Evolutionary conservation across 2,797 vertebrate species (phyloP).

Genomic region (Carapus acus): DNA sequence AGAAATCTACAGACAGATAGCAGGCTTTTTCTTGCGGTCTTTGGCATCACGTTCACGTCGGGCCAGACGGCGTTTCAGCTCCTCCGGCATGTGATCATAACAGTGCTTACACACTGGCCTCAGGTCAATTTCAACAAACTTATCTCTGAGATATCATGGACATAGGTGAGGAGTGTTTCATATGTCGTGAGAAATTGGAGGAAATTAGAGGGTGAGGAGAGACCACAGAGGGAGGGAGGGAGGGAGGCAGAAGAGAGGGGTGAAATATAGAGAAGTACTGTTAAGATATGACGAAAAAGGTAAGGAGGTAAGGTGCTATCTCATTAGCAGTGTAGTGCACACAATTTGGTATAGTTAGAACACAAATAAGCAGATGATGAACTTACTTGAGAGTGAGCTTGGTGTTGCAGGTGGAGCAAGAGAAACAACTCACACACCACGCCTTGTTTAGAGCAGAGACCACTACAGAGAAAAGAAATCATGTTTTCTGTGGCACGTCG

Average conservation of each 20-base stretch:
- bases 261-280: slow-evolving; percentile 22
- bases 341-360: too few relatives aligned
- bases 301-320: too few relatives aligned
- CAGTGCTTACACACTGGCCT: slow-evolving; percentile 95
- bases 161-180: slow-evolving; percentile 33
- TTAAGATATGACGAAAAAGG: slow-evolving; percentile 27
- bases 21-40: slow-evolving; percentile 86
- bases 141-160: slow-evolving; percentile 80
- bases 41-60: slow-evolving; percentile 87
- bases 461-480: slow-evolving; percentile 66
- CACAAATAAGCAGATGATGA: neutral
- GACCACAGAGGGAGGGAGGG: neutral
- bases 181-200: slow-evolving; percentile 35
- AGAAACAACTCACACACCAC: slow-evolving; percentile 96
- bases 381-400: slow-evolving; percentile 99
- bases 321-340: too few relatives aligned
- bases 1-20: slow-evolving; percentile 83
- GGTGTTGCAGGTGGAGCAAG: slow-evolving; percentile 97
- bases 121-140: slow-evolving; percentile 98
- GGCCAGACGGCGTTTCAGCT: slow-evolving; percentile 91
- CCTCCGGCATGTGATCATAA: slow-evolving; percentile 93
- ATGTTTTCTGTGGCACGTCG: neutral
- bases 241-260: slow-evolving; percentile 14
- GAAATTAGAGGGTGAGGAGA: slow-evolving; percentile 20
- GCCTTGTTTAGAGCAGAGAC: slow-evolving; percentile 98